Base-by-base conservation (phyloP, 2,113 vertebrate genomes). In the Anarrhichthys ocellatus region DNA sequence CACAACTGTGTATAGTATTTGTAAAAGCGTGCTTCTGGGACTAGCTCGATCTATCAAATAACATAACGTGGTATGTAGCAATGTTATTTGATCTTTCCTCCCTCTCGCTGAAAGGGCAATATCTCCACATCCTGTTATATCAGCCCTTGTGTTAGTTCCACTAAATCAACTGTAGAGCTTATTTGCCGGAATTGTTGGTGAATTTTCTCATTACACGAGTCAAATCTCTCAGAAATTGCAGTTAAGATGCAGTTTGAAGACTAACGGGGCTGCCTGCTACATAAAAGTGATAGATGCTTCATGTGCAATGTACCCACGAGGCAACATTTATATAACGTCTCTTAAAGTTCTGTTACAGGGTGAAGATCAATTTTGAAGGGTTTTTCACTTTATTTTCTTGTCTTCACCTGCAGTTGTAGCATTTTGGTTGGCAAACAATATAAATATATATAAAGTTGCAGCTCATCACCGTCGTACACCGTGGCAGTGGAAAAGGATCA, bases 1-100 rank as follows among this genome's bases (percentile, higher is more conserved):
- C n/a, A n/a, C n/a, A n/a, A n/a, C n/a, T n/a, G n/a, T n/a, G n/a
- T 91, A 78, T 91, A 89, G 70, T 89, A 78, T 93, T 91, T 91
- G 91, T 90, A 85, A 76, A 91, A 84, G 68, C 74, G 76, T 85
- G 77, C 90, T 82, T 79, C 80, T 82, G 83, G 87, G 85, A 90
- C 73, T 22, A 65, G 76, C 76, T 84, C 76, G 63, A 84, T 88
- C 86, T 88, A 90, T 93, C 87, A 90, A 91, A 93, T 89, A 90
- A 86, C 89, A 89, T 63, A 81, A 85, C 67, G 76, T 79, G 81
- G 81, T 71, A 90, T 90, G 90, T 86, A 91, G 80, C 50, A 73
- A 64, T 86, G 86, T 91, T 92, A 91, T 93, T 92, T 92, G 83
- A 91, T 85, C 83, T 87, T 56, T 80, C 46, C 40, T 71, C 52